Percentiles rank a stretch among this genome's conserved stretches.
phyloP scores from a whole-genome alignment of 2,113 vertebrate genomes.

The Nothocercus julius region DNA sequence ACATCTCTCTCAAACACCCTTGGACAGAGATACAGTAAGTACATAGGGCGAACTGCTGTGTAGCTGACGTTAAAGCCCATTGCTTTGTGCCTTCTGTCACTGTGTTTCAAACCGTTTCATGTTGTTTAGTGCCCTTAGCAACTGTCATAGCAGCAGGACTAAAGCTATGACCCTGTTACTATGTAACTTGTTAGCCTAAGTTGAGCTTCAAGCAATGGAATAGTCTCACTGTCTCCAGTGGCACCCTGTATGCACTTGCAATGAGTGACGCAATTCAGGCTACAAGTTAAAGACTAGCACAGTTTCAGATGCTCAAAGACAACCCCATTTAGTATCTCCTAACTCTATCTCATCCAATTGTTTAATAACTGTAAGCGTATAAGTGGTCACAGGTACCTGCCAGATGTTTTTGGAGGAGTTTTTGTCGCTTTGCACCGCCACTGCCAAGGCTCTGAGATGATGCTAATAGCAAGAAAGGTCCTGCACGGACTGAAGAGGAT shows the following conservation, averaged over 20 bases:
- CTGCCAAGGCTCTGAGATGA: neutral
- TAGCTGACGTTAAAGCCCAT: accelerated
- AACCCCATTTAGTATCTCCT: accelerated
- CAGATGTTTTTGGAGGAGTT: neutral
- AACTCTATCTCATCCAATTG: neutral
- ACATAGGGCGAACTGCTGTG: neutral
- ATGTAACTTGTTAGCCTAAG: neutral
- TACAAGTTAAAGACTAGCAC: neutral
- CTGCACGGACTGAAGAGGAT: neutral
- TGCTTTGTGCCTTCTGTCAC: neutral
- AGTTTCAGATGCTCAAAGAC: neutral
- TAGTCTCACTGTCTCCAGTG: neutral
- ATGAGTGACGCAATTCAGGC: neutral
- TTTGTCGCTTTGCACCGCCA: neutral
- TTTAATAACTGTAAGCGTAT: neutral
- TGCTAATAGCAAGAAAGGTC: neutral
- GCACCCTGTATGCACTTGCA: neutral
- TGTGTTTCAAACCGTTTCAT: neutral
- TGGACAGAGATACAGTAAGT: conserved; percentile 96
- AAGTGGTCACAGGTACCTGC: neutral
- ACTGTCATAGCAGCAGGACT: neutral
- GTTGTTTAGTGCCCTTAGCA: neutral
- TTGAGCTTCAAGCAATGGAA: neutral
- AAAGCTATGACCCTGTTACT: neutral
- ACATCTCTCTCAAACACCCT: conserved; percentile 94